Base-by-base conservation (phyloP, 2,888 invertebrate genomes). In the Creontiades dilutus region DNA sequence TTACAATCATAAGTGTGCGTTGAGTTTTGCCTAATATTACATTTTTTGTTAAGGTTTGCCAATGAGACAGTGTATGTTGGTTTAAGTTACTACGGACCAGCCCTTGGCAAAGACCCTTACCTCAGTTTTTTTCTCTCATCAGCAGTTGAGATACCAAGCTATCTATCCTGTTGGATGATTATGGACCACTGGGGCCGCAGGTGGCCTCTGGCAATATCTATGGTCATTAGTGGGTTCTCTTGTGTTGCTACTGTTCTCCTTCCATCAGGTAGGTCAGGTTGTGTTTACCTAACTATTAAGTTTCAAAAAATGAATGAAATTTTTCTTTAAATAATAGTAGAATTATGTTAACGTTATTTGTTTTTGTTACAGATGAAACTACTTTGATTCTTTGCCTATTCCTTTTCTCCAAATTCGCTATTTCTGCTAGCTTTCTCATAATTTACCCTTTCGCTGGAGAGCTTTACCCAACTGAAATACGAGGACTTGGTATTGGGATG, bases 361-460 rank as follows among this genome's bases (percentile, higher is more conserved):
- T 23, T 68, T 19, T 13, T 23, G 23, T 93, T 93, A 85, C 92
- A 97, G 97, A 97, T 94, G 96, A 96, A 81, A 95, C 96, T 89
- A 95, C 94, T 90, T 95, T 95, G 92, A 97, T 97, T 61, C 93
- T 97, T 76, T 94, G 96, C 90, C 94, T 97, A 23, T 98, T 96
- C 93, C 94, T 97, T 61, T 94, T 97, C 92, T 96, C 98, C 16
- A 98, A 98, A 94, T 97, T 97, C 91, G 95, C 97, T 91, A 97
- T 98, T 93, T 98, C 98, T 0, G 97, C 97, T 9, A 97, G 98
- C 9, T 98, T 98, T 94, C 94, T 98, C 90, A 97, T 98, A 91
- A 97, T 98, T 92, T 98, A 98, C 93, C 98, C 98, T 0, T 98
- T 98, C 93, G 98, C 98, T 92, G 97, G 97, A 13, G 98, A 98